These are phyloP conservation scores for Acinonyx jubatus DNA, from an alignment of 2,113 vertebrate genomes.

Conservation along the genomic window DNA sequence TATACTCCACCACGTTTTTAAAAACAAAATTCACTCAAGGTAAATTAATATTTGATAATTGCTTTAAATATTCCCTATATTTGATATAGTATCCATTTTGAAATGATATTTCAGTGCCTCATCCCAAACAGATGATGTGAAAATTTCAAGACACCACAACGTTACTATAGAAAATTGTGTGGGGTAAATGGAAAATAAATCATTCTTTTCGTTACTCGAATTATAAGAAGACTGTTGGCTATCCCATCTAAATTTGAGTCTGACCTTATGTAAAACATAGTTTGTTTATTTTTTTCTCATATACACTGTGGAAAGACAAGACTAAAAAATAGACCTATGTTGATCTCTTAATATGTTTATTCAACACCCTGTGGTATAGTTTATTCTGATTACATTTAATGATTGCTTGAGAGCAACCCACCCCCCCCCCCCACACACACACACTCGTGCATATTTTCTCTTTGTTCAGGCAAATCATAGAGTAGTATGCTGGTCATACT, in stretches of 20 bases:
- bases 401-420: background rate
- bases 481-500: background rate
- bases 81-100: background rate
- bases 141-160: background rate
- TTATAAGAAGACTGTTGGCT: background rate
- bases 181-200: background rate
- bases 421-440: background rate
- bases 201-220: background rate
- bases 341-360: background rate
- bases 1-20: background rate
- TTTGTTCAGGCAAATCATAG: background rate
- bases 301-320: background rate
- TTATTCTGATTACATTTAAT: background rate
- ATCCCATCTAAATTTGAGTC: background rate
- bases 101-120: background rate
- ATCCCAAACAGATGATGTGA: background rate
- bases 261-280: background rate
- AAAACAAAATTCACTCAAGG: background rate
- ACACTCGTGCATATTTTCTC: background rate
- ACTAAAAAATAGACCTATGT: background rate
- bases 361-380: background rate
- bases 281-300: background rate
- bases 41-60: background rate
- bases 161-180: background rate
- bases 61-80: background rate